These are phyloP conservation scores for Calcarius ornatus DNA, from an alignment of 2,113 vertebrate genomes.

Conservation along the genomic window DNA sequence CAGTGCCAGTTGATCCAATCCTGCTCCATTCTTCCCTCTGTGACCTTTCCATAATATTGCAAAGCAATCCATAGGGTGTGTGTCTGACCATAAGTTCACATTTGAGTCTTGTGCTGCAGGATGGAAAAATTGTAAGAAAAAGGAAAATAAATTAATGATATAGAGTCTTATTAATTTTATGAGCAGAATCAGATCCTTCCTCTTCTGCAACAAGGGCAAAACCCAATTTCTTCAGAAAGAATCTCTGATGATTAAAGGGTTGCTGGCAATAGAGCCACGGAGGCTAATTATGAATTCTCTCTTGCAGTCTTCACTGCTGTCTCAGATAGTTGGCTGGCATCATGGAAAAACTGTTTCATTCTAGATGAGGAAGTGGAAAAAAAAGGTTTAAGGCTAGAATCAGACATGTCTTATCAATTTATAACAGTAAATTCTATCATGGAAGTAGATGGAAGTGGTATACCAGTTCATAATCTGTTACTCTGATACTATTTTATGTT, in stretches of 20 bases:
- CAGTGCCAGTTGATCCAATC: not conserved
- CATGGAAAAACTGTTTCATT: not conserved
- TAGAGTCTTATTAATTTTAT: not conserved
- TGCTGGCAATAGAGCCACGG: not conserved
- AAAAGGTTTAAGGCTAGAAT: not conserved
- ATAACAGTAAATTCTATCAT: not conserved
- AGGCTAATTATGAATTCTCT: not conserved
- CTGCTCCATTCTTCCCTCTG: not conserved
- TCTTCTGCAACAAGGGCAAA: not conserved
- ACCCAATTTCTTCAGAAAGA: not conserved
- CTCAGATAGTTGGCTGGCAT: not conserved
- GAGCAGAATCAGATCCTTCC: not conserved
- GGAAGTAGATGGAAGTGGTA: not conserved
- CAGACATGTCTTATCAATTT: not conserved
- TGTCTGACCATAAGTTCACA: not conserved
- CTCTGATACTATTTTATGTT: not conserved
- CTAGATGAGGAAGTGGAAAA: not conserved
- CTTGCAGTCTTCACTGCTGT: not conserved
- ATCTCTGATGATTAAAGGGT: not conserved
- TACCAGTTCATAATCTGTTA: not conserved
- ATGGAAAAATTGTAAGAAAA: not conserved
- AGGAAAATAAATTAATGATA: not conserved
- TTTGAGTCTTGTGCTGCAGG: not conserved
- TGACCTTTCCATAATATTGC: not conserved
- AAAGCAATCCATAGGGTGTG: not conserved